Evolutionary conservation across 2,888 invertebrate genomes (phyloP).

Genomic region (Gryllus longicercus): DNA sequence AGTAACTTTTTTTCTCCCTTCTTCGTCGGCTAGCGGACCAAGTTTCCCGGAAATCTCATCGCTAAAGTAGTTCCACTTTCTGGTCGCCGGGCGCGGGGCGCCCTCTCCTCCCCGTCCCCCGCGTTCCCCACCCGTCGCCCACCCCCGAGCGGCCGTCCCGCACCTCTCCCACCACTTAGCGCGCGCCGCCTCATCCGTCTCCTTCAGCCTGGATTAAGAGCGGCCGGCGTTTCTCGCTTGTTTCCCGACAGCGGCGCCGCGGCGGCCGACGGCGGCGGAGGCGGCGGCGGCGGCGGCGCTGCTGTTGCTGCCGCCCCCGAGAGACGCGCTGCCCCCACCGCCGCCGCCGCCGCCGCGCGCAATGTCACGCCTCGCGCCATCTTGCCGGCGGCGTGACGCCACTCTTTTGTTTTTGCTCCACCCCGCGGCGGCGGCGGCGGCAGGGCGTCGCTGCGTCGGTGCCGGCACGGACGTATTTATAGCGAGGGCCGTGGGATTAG

Average conservation of each 20-base stretch:
- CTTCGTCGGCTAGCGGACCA: background rate
- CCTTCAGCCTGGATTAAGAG: slow-evolving; percentile 28
- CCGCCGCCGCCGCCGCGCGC: background rate
- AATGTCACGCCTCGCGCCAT: slow-evolving; percentile 17
- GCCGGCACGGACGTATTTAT: background rate
- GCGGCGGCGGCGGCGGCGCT: background rate
- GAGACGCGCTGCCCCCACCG: background rate
- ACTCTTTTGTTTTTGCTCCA: slow-evolving; percentile 11
- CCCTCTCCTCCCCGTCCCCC: background rate
- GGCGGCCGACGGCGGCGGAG: background rate
- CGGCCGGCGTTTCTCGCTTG: slow-evolving; percentile 22
- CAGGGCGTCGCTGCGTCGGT: background rate
- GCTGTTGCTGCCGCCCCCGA: background rate
- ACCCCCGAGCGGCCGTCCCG: background rate
- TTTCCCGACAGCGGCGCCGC: slow-evolving; percentile 11
- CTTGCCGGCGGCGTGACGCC: slow-evolving; percentile 9
- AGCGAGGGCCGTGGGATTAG: background rate
- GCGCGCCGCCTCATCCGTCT: slow-evolving; percentile 22
- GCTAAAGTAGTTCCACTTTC: slow-evolving; percentile 17
- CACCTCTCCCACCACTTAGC: background rate
- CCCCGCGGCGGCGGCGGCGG: background rate
- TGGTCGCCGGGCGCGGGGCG: background rate
- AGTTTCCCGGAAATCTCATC: slow-evolving; percentile 17
- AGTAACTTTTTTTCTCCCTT: background rate
- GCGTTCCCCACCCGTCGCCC: background rate